These are phyloP conservation scores for Lapara coniferarum DNA, from an alignment of 2,888 invertebrate species.

Conservation along the genomic window DNA sequence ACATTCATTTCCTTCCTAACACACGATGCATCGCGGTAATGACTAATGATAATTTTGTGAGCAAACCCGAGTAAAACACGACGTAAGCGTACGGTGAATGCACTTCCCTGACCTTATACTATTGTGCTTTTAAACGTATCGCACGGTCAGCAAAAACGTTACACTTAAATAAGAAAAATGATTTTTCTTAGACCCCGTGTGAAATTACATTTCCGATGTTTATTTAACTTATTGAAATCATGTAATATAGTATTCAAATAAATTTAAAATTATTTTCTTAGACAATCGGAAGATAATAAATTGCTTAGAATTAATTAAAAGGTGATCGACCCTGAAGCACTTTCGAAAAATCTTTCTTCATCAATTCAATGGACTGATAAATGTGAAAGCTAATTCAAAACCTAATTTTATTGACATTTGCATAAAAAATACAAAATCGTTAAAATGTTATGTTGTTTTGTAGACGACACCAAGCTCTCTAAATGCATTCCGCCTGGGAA, in stretches of 20 bases:
- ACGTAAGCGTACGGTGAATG: conserved; percentile 69
- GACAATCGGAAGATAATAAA: too few relatives aligned
- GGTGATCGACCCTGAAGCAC: too few relatives aligned
- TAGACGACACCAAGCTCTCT: conserved; percentile 43
- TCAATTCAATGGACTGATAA: too few relatives aligned
- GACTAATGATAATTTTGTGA: conserved; percentile 15
- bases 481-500: conserved; percentile 62
- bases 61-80: conserved; percentile 61
- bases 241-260: too few relatives aligned
- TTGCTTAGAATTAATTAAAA: too few relatives aligned
- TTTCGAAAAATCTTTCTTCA: too few relatives aligned
- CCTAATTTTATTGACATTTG: neutral
- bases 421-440: neutral
- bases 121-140: conserved; percentile 59
- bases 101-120: conserved; percentile 75
- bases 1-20: neutral
- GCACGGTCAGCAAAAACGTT: conserved; percentile 54
- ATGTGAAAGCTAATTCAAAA: too few relatives aligned
- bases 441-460: conserved; percentile 8
- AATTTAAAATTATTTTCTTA: too few relatives aligned
- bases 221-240: too few relatives aligned
- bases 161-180: neutral
- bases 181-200: neutral
- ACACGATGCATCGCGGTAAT: neutral
- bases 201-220: too few relatives aligned